A percentile compares a stretch with the other conserved stretches of the same genome.
Conservation (phyloP, 2,888 invertebrate genomes). For the Drosophila mayaguana region DNA sequence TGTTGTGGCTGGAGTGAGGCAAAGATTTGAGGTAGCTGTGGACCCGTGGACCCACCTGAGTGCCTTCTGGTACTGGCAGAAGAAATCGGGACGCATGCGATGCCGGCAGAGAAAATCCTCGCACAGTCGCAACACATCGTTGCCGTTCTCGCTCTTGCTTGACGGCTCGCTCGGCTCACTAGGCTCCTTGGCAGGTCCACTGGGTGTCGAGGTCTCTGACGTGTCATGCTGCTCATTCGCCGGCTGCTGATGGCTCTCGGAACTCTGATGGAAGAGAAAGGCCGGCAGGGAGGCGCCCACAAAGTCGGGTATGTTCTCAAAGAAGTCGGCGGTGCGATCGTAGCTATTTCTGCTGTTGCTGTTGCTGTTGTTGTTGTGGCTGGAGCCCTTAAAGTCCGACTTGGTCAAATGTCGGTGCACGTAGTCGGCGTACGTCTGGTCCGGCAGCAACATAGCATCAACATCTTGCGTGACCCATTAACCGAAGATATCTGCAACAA, state of each 20-base stretch:
- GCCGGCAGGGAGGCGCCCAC: constrained; percentile 70
- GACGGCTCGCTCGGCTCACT: constrained; percentile 25
- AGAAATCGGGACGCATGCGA: constrained; percentile 91
- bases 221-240: constrained; percentile 3
- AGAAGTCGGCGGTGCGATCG: constrained; percentile 79
- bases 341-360: constrained; percentile 60
- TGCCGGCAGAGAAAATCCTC: constrained; percentile 88
- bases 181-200: constrained; percentile 11
- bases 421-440: constrained; percentile 90
- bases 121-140: constrained; percentile 86
- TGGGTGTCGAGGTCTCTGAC: constrained; percentile 20
- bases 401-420: constrained; percentile 61
- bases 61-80: constrained; percentile 89
- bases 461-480: constrained; percentile 63
- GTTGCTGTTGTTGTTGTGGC: constrained; percentile 20
- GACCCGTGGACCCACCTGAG: constrained; percentile 82
- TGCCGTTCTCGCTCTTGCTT: constrained; percentile 50
- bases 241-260: constrained; percentile 14
- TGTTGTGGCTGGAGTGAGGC: background rate
- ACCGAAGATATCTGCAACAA: constrained; percentile 51
- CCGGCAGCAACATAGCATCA: constrained; percentile 89
- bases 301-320: constrained; percentile 83
- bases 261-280: constrained; percentile 45
- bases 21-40: no score
- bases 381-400: constrained; percentile 48